phyloP scores from a whole-genome alignment of 2,113 vertebrate genomes.

The Vidua chalybeata region DNA sequence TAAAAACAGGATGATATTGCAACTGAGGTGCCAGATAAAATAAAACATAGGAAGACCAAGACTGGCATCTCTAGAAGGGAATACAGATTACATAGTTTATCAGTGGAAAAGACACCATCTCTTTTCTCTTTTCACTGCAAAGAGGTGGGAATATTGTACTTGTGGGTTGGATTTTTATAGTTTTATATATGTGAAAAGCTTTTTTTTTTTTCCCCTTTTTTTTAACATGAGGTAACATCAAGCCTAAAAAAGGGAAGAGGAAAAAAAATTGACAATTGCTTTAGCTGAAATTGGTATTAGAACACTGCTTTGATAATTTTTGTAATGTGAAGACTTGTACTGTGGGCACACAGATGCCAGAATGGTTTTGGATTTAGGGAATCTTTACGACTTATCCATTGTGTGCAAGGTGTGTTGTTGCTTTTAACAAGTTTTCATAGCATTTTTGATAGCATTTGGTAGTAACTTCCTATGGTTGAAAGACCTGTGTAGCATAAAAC shows the following conservation, averaged over 20 bases:
- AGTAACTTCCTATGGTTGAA: background rate
- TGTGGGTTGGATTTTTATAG: background rate
- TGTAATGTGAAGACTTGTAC: background rate
- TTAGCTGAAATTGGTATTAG: background rate
- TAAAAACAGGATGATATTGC: background rate
- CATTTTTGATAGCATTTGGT: background rate
- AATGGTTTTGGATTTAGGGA: background rate
- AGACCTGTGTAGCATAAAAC: background rate
- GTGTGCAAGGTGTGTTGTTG: background rate
- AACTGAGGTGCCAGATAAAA: background rate
- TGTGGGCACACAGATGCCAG: background rate
- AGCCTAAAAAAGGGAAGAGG: background rate
- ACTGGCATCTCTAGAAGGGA: background rate
- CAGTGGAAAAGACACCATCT: background rate
- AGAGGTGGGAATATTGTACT: background rate
- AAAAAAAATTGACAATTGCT: background rate
- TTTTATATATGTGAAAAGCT: background rate
- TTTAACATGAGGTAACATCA: background rate
- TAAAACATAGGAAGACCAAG: background rate
- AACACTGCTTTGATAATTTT: background rate
- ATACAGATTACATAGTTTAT: background rate
- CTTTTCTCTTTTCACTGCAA: background rate
- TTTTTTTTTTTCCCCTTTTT: no score
- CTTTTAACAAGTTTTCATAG: background rate
- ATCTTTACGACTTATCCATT: background rate